Base-by-base conservation (phyloP, 1,140 invertebrate species). In the Stegodyphus dumicola region DNA sequence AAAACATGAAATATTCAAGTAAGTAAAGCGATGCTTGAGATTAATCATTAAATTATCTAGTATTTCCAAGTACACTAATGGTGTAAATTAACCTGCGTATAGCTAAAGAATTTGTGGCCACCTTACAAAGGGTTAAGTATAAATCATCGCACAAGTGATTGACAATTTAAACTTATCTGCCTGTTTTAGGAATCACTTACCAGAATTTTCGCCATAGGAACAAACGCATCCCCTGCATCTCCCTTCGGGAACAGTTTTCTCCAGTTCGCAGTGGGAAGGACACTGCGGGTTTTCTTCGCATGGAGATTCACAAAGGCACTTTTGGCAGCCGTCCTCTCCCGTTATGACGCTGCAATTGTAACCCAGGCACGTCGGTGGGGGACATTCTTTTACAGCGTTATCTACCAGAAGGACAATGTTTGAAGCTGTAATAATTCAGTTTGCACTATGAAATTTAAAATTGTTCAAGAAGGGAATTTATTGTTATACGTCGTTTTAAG, bases 321-420 rank as follows among this genome's bases (percentile, higher is more conserved):
- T 79, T 54, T 80, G 85, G 71, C 85, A 86, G 4, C 85, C 85
- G 48, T 67, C 71, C 6, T 74, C 85, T 7, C 18, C 79, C 6
- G 85, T 75, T 10, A 86, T 76, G 17, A 86, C 77, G 15, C 77
- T 86, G 76, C 85, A 86, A 51, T 86, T 86, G 60, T 79, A 79
- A 0, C 77, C 85, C 6, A 75, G 64, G 65, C 85, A 86, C 5
- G 85, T 79, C 7, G 85, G 85, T 6, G 77, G 60, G 6, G 85
- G 77, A 6, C 85, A 86, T 33, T 86, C 84, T 17, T 86, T 86
- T 0, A n/a, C 75, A 7, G 67, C 78, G 69, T 86, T 86, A 33
- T 86, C 85, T 86, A 18, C 6, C 33, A 33, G 33, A 33, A 33
- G 33, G 33, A 33, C 3, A 33, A 33, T 33, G 33, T 33, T 33